Evolutionary conservation across 2,888 invertebrate species (phyloP), one percentile per base, ranked within the genome.

Genomic region (Spisula solida): DNA sequence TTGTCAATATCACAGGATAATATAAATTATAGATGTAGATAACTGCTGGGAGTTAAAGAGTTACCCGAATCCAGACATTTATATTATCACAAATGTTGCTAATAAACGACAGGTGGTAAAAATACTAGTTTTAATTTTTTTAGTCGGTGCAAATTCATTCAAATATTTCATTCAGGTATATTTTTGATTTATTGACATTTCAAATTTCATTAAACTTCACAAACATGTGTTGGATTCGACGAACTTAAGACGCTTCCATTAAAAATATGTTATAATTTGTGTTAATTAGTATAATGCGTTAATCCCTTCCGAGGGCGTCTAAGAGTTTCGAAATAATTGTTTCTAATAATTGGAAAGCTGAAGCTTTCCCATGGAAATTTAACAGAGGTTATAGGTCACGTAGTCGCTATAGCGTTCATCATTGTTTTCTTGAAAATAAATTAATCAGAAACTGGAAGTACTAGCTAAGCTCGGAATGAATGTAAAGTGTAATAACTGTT

Each of bases 301-400:
- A 25, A 5, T 66, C n/a, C n/a, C 0, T 25, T 25, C 60, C 60
- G 8, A n/a, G 5, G 60, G 60, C n/a, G 60, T 25, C 20, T 25
- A 25, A n/a, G n/a, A 66, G 60, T 66, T 41, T n/a, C n/a, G 25
- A 66, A 66, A 66, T 66, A 25, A 66, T 66, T 66, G 25, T 25
- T 66, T 66, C 25, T 66, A 66, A 66, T 66, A 66, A 25, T n/a
- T 66, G 60, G 8, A 66, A 66, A 66, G 60, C n/a, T 66, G n/a
- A 66, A 25, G 10, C 6, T 10, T 25, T 66, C 25, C 60, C n/a
- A 25, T 66, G 5, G 6, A 56, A 66, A 5, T 66, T 66, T 1
- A 10, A 5, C 6, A 25, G 4, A 41, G 8, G 2, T n/a, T 66
- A 1, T 66, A 1, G 20, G 12, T 25, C 25, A 16, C 6, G 60